Base-by-base conservation (phyloP, 2,888 invertebrate genomes). In the Atrina japonica region DNA sequence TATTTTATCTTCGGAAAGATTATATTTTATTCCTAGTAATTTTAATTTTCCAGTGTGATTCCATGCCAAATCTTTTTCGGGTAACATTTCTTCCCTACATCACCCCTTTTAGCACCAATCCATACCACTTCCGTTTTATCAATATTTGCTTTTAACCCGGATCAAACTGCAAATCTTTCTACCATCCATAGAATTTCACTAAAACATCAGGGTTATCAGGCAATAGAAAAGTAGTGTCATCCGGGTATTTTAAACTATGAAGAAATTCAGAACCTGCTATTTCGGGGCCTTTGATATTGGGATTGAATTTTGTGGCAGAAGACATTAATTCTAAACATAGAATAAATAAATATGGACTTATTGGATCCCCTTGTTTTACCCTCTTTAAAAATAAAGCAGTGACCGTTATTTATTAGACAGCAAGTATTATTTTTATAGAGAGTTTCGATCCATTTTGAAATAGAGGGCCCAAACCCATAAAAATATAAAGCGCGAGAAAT, bases 311-410 rank as follows among this genome's bases (percentile, higher is more conserved):
- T 5, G 16, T 47, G 5, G 47, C 47, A 47, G 47, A n/a, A 41
- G 25, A 35, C 23, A 45, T n/a, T 2, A 59, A 43, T 56, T 59
- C 49, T 1, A 35, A 29, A 58, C 45, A 56, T n/a, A 66, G 29
- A 11, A 50, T 47, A 35, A 58, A 53, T 16, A 66, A 21, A 29
- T 58, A 66, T n/a, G 66, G 66, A 16, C 58, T 50, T 11, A 66
- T 29, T 0, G 66, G 59, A 25, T 58, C 49, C 0, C 66, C 50
- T 35, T 40, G 58, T 21, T 56, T 5, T 6, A 47, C 45, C 40
- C 58, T 49, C 1, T 25, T 45, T 6, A 30, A 27, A 14, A 23
- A 40, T 35, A 21, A 58, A 66, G n/a, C 29, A 18, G 7, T 59
- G 56, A 30, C 66, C 66, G 30, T 58, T 56, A 9, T 66, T 66